Percentiles rank a stretch among this genome's conserved stretches.
Conservation (phyloP, 2,797 vertebrate genomes). For the Distichodus sexfasciatus region DNA sequence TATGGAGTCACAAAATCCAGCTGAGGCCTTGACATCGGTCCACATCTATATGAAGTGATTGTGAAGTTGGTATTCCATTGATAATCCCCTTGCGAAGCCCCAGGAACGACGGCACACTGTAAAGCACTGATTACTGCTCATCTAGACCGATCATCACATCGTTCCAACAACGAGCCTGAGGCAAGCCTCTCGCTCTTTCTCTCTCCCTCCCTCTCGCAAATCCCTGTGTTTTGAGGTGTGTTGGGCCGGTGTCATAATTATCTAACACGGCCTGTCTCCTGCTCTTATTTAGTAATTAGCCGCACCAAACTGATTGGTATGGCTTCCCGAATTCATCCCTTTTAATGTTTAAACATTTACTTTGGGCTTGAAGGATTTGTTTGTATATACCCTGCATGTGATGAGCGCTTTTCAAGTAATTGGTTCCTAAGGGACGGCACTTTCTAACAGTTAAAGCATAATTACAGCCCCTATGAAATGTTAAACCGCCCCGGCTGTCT, state of each 20-base stretch:
- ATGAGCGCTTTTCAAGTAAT: slow-evolving; percentile 98
- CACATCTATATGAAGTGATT: not conserved
- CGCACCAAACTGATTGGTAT: slow-evolving; percentile 88
- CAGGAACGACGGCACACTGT: slow-evolving; percentile 41
- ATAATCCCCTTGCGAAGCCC: slow-evolving; percentile 45
- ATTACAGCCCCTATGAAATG: slow-evolving; percentile 96
- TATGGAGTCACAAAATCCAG: not conserved
- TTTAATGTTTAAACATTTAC: slow-evolving; percentile 98
- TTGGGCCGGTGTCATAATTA: slow-evolving; percentile 91
- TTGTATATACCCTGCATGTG: slow-evolving; percentile 95
- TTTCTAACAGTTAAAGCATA: slow-evolving; percentile 98
- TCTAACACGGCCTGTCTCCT: slow-evolving; percentile 87
- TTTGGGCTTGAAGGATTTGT: slow-evolving; percentile 99
- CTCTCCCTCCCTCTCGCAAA: not conserved
- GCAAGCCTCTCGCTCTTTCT: slow-evolving; percentile 42
- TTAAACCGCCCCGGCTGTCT: slow-evolving; percentile 90
- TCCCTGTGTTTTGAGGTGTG: slow-evolving; percentile 72
- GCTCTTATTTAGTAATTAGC: slow-evolving; percentile 97
- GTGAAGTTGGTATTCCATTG: slow-evolving; percentile 47
- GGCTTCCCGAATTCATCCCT: slow-evolving; percentile 88
- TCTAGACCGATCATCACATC: slow-evolving; percentile 70
- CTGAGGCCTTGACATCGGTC: too few species aligned
- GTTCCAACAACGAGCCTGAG: slow-evolving; percentile 76
- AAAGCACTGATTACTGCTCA: slow-evolving; percentile 60
- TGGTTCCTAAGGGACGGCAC: slow-evolving; percentile 95